Evolutionary conservation across 2,797 vertebrate species (phyloP).

Genomic region (Apogon hyalosoma): DNA sequence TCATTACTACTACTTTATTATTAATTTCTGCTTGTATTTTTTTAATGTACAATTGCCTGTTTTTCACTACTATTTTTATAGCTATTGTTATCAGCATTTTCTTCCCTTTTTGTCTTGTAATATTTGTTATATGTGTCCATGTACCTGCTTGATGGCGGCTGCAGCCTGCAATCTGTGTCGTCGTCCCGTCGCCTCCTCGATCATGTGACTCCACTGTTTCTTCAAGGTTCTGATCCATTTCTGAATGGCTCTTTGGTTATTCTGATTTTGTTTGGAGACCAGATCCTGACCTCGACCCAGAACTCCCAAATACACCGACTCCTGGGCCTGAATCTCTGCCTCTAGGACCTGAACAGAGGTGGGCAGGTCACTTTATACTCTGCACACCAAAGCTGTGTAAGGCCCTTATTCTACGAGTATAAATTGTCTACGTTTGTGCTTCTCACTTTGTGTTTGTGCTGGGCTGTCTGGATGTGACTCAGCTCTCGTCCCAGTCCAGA

Average conservation of each 20-base stretch:
- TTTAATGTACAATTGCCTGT: no score
- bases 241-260: constrained; percentile 67
- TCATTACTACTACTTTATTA: no score
- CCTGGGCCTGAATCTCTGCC: constrained; percentile 85
- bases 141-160: constrained; percentile 86
- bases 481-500: constrained; percentile 83
- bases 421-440: neutral
- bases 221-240: constrained; percentile 83
- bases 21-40: no score
- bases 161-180: constrained; percentile 84
- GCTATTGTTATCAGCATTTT: no score
- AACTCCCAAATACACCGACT: constrained; percentile 79
- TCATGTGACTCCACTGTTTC: constrained; percentile 86
- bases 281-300: constrained; percentile 83
- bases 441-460: constrained; percentile 90
- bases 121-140: neutral
- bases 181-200: constrained; percentile 66
- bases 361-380: neutral
- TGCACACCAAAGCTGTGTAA: no score
- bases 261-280: constrained; percentile 69
- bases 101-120: no score
- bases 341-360: constrained; percentile 82
- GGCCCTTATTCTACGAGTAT: neutral
- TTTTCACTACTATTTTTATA: no score
- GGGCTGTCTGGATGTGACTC: constrained; percentile 82